Evolutionary conservation across 2,888 invertebrate genomes (phyloP).

Genomic region (Eucera pruinosa): DNA sequence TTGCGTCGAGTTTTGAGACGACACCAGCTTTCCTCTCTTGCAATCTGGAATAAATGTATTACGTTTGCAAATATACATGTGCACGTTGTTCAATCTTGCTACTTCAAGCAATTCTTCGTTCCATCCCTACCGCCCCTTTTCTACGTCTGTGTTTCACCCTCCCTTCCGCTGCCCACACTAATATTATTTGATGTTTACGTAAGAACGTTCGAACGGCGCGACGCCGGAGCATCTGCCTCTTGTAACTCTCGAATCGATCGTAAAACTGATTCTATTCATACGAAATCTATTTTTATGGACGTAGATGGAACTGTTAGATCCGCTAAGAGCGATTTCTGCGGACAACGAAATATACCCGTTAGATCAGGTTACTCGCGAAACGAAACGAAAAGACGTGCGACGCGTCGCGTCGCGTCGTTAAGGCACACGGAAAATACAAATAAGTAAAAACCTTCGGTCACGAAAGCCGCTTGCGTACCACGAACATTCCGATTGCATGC

Average conservation of each 20-base stretch:
- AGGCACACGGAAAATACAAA: slow-evolving; percentile 4
- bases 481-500: slow-evolving; percentile 19
- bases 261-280: slow-evolving; percentile 35
- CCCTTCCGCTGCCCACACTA: background rate
- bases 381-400: background rate
- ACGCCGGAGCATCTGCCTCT: slow-evolving; percentile 31
- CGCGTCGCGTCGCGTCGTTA: no score
- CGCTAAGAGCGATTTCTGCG: background rate
- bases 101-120: background rate
- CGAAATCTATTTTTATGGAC: slow-evolving; percentile 34
- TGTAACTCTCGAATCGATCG: slow-evolving; percentile 40
- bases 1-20: slow-evolving; percentile 30
- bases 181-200: slow-evolving; percentile 54
- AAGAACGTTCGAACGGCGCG: slow-evolving; percentile 30
- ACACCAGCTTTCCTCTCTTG: background rate
- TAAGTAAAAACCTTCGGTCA: slow-evolving; percentile 17
- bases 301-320: background rate
- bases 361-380: background rate
- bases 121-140: background rate
- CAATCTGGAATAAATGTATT: background rate
- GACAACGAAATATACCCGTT: background rate
- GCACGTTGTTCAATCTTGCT: background rate
- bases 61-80: background rate
- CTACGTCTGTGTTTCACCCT: background rate
- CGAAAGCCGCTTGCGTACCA: background rate